These are phyloP conservation scores for Neosilurus mollespiculum DNA, from an alignment of 2,797 vertebrate genomes.

Conservation along the genomic window DNA sequence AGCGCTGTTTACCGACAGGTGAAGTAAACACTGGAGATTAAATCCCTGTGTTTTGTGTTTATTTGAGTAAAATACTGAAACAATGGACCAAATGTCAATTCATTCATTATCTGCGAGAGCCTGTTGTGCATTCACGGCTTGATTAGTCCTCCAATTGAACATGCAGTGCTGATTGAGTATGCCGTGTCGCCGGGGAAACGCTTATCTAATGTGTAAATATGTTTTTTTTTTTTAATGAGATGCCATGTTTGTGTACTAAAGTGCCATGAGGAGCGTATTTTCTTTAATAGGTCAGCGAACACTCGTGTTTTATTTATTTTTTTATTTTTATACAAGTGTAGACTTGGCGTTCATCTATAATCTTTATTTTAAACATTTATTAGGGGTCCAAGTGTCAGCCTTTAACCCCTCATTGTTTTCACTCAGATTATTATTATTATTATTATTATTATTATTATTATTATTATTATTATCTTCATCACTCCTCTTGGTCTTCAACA, in stretches of 20 bases:
- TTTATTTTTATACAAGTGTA: neutral
- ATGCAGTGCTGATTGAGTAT: constrained; percentile 31
- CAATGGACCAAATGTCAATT: constrained; percentile 40
- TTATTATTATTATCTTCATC: too few species aligned
- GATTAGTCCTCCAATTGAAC: constrained; percentile 31
- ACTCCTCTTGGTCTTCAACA: too few species aligned
- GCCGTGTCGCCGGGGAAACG: neutral
- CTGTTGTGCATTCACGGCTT: constrained; percentile 27
- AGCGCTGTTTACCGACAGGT: constrained; percentile 39
- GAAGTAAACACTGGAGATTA: neutral
- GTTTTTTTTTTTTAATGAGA: constrained; percentile 25
- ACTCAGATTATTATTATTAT: too few species aligned
- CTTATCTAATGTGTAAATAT: constrained; percentile 31
- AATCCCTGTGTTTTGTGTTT: constrained; percentile 1
- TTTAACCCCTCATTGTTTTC: too few species aligned
- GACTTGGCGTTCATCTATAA: neutral
- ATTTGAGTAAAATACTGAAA: constrained; percentile 25
- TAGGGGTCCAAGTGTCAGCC: too few species aligned
- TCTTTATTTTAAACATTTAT: neutral
- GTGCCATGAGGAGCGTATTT: neutral
- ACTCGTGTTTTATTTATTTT: neutral
- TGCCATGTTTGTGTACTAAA: neutral
- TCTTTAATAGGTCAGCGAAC: too few species aligned
- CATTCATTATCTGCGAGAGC: constrained; percentile 17
- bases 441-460: too few species aligned